phyloP scores from a whole-genome alignment of 2,113 vertebrate genomes.

The Ursus arctos region DNA sequence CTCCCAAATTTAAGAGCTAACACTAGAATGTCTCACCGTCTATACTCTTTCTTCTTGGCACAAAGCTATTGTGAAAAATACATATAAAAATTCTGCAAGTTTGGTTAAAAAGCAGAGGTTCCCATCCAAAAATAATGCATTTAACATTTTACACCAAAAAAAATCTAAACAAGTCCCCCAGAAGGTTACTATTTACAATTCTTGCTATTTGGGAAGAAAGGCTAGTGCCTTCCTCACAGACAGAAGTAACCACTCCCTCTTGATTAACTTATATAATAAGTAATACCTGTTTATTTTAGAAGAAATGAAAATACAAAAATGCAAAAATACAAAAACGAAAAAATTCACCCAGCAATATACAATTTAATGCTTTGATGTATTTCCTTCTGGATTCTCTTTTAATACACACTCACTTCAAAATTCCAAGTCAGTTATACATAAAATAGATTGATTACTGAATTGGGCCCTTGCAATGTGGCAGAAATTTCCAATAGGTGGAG shows the following conservation, averaged over 20 bases:
- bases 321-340: conserved; percentile 44
- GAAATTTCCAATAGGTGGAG: not conserved
- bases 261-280: conserved; percentile 20
- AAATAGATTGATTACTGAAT: not conserved
- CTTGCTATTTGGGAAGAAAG: conserved; percentile 21
- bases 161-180: not conserved
- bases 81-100: not conserved
- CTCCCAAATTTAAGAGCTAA: not conserved
- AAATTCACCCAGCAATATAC: not conserved
- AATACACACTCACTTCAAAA: conserved; percentile 3
- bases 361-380: conserved; percentile 25
- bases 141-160: not conserved
- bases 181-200: not conserved
- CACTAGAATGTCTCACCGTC: not conserved
- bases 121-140: not conserved
- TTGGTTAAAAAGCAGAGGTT: conserved; percentile 27
- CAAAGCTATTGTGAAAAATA: not conserved
- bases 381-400: conserved; percentile 24
- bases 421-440: not conserved
- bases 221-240: not conserved
- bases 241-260: not conserved
- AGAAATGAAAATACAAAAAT: conserved; percentile 26
- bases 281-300: not conserved
- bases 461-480: not conserved
- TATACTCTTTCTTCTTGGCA: not conserved